These are phyloP conservation scores for Drosophila nigrodunni DNA, from an alignment of 1,140 invertebrate genomes.

Conservation along the genomic window DNA sequence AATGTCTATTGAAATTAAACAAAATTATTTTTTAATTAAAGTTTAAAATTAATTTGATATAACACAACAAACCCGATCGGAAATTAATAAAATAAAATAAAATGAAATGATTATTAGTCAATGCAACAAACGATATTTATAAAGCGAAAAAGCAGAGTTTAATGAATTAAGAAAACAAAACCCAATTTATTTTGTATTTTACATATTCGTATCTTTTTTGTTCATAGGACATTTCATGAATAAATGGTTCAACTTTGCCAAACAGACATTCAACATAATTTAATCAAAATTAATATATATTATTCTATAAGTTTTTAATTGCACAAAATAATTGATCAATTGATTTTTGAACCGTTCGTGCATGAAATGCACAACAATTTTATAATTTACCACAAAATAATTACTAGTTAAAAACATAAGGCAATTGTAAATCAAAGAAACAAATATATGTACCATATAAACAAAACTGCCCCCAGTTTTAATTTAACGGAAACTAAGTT, in stretches of 20 bases:
- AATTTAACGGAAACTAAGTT: conserved; percentile 50
- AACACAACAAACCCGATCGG: background rate
- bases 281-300: conserved; percentile 28
- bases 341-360: conserved; percentile 66
- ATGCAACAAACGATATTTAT: conserved; percentile 76
- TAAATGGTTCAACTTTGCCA: conserved; percentile 70
- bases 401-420: conserved; percentile 22
- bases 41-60: too few relatives aligned
- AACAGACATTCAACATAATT: conserved; percentile 47
- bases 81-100: conserved; percentile 10
- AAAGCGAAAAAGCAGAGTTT: conserved; percentile 32
- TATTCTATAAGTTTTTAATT: conserved; percentile 13
- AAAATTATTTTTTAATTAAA: too few relatives aligned
- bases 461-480: conserved; percentile 62
- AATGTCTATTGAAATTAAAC: background rate
- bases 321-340: conserved; percentile 20
- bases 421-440: conserved; percentile 25
- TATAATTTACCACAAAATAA: conserved; percentile 21
- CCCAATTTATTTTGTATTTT: conserved; percentile 21
- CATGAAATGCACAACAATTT: conserved; percentile 66
- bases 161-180: conserved; percentile 21
- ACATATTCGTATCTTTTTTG: conserved; percentile 36
- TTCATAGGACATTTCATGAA: conserved; percentile 65
- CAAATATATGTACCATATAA: conserved; percentile 25
- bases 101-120: conserved; percentile 65